Evolutionary conservation across 2,888 invertebrate genomes (phyloP).

Genomic region (Carabus problematicus): DNA sequence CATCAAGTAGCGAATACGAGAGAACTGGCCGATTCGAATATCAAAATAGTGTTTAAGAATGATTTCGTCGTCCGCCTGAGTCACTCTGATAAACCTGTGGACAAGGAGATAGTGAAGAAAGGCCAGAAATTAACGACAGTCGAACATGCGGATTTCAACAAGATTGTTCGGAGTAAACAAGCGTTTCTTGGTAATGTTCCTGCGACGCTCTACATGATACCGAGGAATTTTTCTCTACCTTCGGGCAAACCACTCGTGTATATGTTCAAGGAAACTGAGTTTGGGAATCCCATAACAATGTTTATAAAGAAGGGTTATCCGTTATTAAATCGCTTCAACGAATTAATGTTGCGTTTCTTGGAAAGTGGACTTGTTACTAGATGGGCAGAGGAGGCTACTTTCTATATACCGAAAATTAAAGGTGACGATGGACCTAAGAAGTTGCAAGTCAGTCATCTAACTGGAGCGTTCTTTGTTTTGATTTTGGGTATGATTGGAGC

Average conservation of each 20-base stretch:
- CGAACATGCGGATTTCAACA: conserved; percentile 8
- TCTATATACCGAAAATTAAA: not conserved
- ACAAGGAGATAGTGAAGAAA: conserved; percentile 15
- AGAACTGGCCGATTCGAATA: conserved; percentile 19
- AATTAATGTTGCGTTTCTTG: conserved; percentile 2
- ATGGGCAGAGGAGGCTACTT: conserved; percentile 27
- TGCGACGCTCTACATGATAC: conserved; percentile 21
- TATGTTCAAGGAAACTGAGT: conserved; percentile 24
- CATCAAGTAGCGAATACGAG: conserved; percentile 16
- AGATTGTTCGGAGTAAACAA: conserved; percentile 7
- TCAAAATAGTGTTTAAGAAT: conserved; percentile 16
- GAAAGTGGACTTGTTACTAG: conserved; percentile 5
- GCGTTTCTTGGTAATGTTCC: conserved; percentile 24
- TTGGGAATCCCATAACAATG: conserved; percentile 31
- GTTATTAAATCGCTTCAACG: conserved; percentile 2
- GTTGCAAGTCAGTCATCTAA: conserved; percentile 19
- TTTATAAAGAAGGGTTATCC: conserved; percentile 31
- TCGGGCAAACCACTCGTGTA: conserved; percentile 18
- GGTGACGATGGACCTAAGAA: conserved; percentile 6
- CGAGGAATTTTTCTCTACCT: conserved; percentile 8
- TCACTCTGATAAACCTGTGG: conserved; percentile 21
- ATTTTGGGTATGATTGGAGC: conserved; percentile 6
- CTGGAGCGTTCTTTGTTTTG: conserved; percentile 24
- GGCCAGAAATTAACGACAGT: not conserved
- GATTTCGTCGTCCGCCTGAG: conserved; percentile 24